Evolutionary conservation across 2,888 invertebrate species (phyloP), one percentile per base, ranked within the genome.

Genomic region (Drosophila dives): DNA sequence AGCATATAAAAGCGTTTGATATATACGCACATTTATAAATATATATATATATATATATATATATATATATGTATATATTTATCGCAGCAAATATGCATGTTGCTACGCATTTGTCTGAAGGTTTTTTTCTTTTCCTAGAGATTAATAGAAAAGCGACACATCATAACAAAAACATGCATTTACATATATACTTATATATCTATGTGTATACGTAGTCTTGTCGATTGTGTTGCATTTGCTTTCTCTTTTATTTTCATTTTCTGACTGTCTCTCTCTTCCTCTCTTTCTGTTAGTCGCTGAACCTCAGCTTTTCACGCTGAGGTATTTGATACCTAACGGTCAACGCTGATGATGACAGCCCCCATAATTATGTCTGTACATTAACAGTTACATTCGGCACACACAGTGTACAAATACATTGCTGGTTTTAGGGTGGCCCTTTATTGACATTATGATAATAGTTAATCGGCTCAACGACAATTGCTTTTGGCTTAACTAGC

Each of bases 401-500:
- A 17, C 38, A 38, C 3, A 23, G 23, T 23, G 4, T 23, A 23
- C 8, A 45, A 45, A 23, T 20, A 23, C 20, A 45, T 45, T 45
- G 8, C 23, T 45, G 15, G 7, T 7, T 45, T 8, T 23, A 23
- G 20, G 45, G 15, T 45, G 45, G 15, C 20, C 23, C 15, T 15
- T 15, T 15, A 23, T 45, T 15, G 12, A 15, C 20, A 7, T 20
- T 20, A 45, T 12, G 20, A 20, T 45, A 12, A 20, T 12, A 20
- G 45, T 15, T 45, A 45, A 15, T 23, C 45, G 23, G 15, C 23
- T 45, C 45, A 45, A 40, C 17, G 29, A 64, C 15, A 48, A 49
- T 11, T 40, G 15, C 61, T 61, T 70, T 69, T 77, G 74, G 69
- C 69, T 73, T 74, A 73, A 65, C 76, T 75, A 69, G 64, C 76